Base-by-base conservation (phyloP, 2,113 vertebrate genomes). In the Paradisaea rubra region DNA sequence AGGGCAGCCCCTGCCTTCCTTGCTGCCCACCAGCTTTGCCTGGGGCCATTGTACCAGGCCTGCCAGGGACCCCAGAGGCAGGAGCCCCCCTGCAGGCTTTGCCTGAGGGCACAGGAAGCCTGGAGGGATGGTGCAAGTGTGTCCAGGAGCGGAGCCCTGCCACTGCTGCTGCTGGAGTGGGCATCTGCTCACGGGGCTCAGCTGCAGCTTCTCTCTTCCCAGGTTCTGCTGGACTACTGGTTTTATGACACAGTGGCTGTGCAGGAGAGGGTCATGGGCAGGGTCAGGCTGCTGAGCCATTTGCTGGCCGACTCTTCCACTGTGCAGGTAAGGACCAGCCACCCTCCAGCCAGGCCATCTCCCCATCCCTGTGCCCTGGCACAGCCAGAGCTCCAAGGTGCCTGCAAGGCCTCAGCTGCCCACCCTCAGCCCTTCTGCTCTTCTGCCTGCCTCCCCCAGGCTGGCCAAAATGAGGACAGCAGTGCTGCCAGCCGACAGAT, bases 251-350 rank as follows among this genome's bases (percentile, higher is more conserved):
- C 7, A 30, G 27, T 13, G 39, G 27, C 18, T 78, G 57, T 41
- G 28, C 35, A 27, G 23, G 23, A 63, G 59, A 78, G 47, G 14
- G 37, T 5, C 74, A 6, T 63, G 8, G 47, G 16, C 15, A n/a
- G 59, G 22, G 7, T 78, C 13, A 27, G 18, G 8, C 7, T 12
- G 10, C 45, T 77, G 57, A 41, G 30, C 57, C 23, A 4, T 28
- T 13, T 50, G 30, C 47, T 78, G 30, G 30, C 37, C 1, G 1
- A 7, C 2, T 6, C 1, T 42, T 15, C 8, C 47, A 4, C 8
- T 33, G 4, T n/a, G 45, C 6, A 28, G 10, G 47, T 64, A 15
- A 42, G 31, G 59, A 13, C 6, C 6, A 6, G 39, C 18, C n/a
- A 7, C n/a, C 56, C 21, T 76, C 28, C n/a, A 39, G 37, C 27